phyloP scores from a whole-genome alignment of 2,113 vertebrate species.

The Eclectus roratus region DNA sequence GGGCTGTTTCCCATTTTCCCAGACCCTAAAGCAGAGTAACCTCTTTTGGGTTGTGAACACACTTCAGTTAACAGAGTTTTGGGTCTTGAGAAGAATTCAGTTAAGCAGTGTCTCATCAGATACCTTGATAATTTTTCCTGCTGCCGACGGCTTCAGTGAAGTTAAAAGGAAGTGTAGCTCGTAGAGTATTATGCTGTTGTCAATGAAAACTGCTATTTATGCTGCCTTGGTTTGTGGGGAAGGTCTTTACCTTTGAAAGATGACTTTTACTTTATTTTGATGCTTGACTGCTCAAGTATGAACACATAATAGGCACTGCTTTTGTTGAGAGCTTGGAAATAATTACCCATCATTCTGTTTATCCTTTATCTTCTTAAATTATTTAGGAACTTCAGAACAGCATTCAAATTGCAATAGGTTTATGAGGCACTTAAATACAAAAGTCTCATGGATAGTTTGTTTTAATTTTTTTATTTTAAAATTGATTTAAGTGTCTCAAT shows the following conservation, averaged over 20 bases:
- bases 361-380: not conserved
- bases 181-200: not conserved
- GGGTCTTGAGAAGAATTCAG: not conserved
- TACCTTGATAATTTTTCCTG: not conserved
- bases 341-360: not conserved
- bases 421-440: constrained; percentile 25
- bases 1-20: not conserved
- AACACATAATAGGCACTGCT: not conserved
- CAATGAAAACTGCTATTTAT: not conserved
- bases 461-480: constrained; percentile 58
- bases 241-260: not conserved
- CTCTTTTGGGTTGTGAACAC: accelerated
- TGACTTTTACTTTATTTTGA: not conserved
- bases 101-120: not conserved
- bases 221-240: not conserved
- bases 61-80: not conserved
- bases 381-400: not conserved
- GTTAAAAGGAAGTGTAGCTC: not conserved
- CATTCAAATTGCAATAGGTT: not conserved
- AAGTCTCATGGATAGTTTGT: not conserved
- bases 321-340: not conserved
- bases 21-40: not conserved
- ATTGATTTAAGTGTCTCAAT: constrained; percentile 16
- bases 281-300: not conserved
- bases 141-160: not conserved